phyloP scores from a whole-genome alignment of 2,888 invertebrate genomes.

The Caenorhabditis sp. region DNA sequence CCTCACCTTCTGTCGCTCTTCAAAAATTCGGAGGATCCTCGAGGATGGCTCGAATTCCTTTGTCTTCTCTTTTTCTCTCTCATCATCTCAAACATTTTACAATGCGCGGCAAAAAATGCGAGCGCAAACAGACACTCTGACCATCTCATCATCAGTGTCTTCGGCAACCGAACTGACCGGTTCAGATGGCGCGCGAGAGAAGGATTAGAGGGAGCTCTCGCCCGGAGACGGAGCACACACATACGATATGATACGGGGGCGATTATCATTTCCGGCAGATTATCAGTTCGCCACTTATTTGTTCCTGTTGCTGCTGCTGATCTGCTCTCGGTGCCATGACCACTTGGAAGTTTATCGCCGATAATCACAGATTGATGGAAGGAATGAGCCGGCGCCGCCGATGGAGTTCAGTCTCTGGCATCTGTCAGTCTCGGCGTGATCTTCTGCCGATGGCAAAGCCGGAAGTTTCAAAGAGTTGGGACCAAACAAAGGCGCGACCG shows the following conservation, averaged over 20 bases:
- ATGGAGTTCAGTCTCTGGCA: neutral
- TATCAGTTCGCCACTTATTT: constrained; percentile 7
- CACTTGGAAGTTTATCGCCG: constrained; percentile 18
- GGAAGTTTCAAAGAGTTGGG: constrained; percentile 1
- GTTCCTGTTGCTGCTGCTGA: neutral
- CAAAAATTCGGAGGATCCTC: constrained; percentile 1
- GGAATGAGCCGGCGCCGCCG: constrained; percentile 1
- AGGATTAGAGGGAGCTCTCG: constrained; percentile 4
- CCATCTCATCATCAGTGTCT: constrained; percentile 19
- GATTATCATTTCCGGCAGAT: constrained; percentile 21
- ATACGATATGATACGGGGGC: constrained; percentile 32
- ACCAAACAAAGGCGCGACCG: constrained; percentile 13
- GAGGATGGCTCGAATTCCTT: constrained; percentile 19
- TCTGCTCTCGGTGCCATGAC: neutral
- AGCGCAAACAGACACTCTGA: constrained; percentile 41
- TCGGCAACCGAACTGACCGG: constrained; percentile 41
- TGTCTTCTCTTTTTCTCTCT: constrained; percentile 7
- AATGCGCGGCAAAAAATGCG: constrained; percentile 27
- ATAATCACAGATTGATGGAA: neutral
- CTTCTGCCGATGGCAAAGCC: neutral
- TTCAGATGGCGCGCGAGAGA: constrained; percentile 19
- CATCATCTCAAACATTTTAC: constrained; percentile 11
- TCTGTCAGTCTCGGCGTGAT: neutral
- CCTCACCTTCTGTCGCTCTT: neutral
- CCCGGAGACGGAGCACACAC: neutral